phyloP scores from a whole-genome alignment of 2,888 invertebrate species.

The Leptinotarsa juncta region DNA sequence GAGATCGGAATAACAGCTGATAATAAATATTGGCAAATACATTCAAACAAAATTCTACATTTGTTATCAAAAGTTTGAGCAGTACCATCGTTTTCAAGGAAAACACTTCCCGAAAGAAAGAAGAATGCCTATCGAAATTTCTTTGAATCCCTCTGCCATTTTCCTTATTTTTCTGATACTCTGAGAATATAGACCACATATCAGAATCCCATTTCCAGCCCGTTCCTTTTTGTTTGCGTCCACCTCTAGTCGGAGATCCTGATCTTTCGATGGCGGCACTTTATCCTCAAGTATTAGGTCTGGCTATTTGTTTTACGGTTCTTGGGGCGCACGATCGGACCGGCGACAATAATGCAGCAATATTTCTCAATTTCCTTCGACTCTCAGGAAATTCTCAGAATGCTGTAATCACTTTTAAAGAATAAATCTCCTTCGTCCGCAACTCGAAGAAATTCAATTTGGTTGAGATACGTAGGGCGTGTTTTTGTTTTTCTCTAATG shows the following conservation, averaged over 20 bases:
- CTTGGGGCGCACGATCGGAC: conserved; percentile 42
- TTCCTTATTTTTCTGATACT: conserved; percentile 15
- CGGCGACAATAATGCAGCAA: conserved; percentile 51
- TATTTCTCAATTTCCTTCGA: conserved; percentile 52
- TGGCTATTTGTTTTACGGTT: conserved; percentile 45
- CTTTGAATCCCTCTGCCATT: too few species aligned
- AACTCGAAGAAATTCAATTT: conserved; percentile 49
- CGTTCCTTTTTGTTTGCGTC: conserved; percentile 31
- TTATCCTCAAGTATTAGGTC: conserved; percentile 36
- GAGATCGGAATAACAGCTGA: too few species aligned
- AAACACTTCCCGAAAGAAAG: too few species aligned
- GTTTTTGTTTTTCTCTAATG: conserved; percentile 10
- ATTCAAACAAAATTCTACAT: too few species aligned
- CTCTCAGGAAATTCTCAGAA: conserved; percentile 46
- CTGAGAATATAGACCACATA: conserved; percentile 28
- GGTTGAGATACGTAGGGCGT: conserved; percentile 29
- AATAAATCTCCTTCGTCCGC: conserved; percentile 50
- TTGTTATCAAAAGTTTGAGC: too few species aligned
- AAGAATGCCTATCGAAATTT: too few species aligned
- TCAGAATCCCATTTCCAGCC: conserved; percentile 28
- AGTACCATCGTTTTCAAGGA: too few species aligned
- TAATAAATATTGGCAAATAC: too few species aligned
- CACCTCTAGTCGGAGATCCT: conserved; percentile 13
- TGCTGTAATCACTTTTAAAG: conserved; percentile 50
- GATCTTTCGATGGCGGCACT: conserved; percentile 20